Evolutionary conservation across 2,797 vertebrate genomes (phyloP).

Genomic region (Triplophysa bombifrons): DNA sequence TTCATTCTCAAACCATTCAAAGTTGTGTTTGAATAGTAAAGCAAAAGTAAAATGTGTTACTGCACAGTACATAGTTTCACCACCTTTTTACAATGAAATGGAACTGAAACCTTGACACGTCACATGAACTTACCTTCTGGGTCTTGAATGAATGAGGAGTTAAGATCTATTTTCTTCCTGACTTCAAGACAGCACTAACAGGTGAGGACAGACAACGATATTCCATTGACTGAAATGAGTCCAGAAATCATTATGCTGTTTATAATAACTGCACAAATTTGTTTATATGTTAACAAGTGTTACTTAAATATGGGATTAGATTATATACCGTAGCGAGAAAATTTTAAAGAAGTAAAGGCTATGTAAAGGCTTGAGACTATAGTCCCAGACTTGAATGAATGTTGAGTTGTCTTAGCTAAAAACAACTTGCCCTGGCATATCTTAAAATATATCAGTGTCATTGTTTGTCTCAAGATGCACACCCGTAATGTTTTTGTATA

Average conservation of each 20-base stretch:
- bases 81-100: constrained; percentile 10
- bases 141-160: neutral
- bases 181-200: neutral
- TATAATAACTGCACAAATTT: neutral
- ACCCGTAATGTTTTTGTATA: too few relatives aligned
- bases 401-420: too few relatives aligned
- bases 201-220: constrained; percentile 1
- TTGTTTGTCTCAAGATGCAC: too few relatives aligned
- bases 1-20: too few relatives aligned
- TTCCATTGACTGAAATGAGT: neutral
- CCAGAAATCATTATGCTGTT: neutral
- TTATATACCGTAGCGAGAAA: too few relatives aligned
- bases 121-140: neutral
- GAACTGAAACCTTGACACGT: neutral
- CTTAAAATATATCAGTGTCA: too few relatives aligned
- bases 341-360: too few relatives aligned
- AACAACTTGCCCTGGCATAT: too few relatives aligned
- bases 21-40: neutral
- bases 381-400: too few relatives aligned
- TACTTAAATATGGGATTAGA: neutral
- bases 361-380: too few relatives aligned
- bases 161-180: neutral
- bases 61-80: neutral
- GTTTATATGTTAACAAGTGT: neutral
- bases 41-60: neutral